Base-by-base conservation (phyloP, 2,888 invertebrate species). In the Amorpha juglandis region DNA sequence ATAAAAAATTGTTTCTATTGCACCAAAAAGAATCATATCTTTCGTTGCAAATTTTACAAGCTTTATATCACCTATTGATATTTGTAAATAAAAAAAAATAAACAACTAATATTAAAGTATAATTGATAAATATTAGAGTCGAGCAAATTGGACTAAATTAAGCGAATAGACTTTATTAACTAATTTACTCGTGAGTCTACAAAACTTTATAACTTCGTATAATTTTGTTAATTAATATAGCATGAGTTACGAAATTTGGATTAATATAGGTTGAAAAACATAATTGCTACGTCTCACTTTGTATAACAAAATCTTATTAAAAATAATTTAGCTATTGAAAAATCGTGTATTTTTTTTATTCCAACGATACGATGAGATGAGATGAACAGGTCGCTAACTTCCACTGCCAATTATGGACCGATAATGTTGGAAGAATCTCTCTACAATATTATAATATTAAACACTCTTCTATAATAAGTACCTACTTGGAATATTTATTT, bases 121-220 rank as follows among this genome's bases (percentile, higher is more conserved):
- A 4, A 48, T 16, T 48, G 6, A 16, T 16, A 4, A 48, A 4
- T 6, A 4, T 16, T n/a, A n/a, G 45, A 47, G 16, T 48, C 14
- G 8, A 48, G 48, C n/a, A 33, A 9, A 71, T 69, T 33, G 48
- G 35, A 27, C 64, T 27, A 68, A 73, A 73, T 72, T 70, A 68
- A 55, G 65, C 50, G 62, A 67, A 64, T 65, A 70, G 21, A 65
- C 58, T 64, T 63, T 53, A 67, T 69, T 53, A 65, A 63, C 27
- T 65, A 65, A 67, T 68, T 68, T 53, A 53, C 63, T 69, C 16
- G 8, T 35, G 47, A 19, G 35, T 64, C 45, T 47, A 47, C 14
- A 55, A 16, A 67, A 67, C 53, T 47, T 48, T 47, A 16, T 58
- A 51, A 50, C 16, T 63, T 68, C 52, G 16, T 19, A 12, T 55